Conservation (phyloP, 2,888 invertebrate genomes). For the Monopis laevigella region DNA sequence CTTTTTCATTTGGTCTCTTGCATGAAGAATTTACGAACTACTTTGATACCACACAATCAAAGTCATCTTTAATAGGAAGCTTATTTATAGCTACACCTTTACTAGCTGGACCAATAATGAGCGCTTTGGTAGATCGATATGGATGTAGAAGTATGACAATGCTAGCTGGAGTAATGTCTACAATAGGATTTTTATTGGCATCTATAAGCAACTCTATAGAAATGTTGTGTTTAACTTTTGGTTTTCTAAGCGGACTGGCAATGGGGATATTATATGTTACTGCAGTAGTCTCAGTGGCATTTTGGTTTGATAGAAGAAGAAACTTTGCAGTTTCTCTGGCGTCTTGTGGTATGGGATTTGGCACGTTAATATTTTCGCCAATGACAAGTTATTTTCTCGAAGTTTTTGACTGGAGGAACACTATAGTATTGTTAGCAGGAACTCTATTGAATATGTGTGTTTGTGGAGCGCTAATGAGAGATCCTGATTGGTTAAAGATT, state of each 20-base stretch:
- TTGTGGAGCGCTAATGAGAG: constrained; percentile 86
- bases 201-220: constrained; percentile 75
- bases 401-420: constrained; percentile 83
- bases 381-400: constrained; percentile 78
- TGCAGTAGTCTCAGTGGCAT: constrained; percentile 89
- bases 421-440: constrained; percentile 79
- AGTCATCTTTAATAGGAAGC: constrained; percentile 89
- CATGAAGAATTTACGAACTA: constrained; percentile 82
- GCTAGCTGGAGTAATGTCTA: constrained; percentile 74
- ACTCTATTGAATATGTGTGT: constrained; percentile 87
- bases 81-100: constrained; percentile 90
- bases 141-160: constrained; percentile 82
- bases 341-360: constrained; percentile 88
- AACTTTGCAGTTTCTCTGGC: constrained; percentile 87
- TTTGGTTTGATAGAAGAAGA: constrained; percentile 90
- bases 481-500: constrained; percentile 81
- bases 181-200: constrained; percentile 79
- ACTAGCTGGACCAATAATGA: constrained; percentile 83
- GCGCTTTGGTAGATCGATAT: constrained; percentile 83
- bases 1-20: constrained; percentile 90
- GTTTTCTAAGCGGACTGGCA: constrained; percentile 83
- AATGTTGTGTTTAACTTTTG: constrained; percentile 83
- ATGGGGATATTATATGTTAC: constrained; percentile 87
- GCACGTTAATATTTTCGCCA: constrained; percentile 88
- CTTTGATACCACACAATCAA: constrained; percentile 82